A percentile compares a stretch with the other conserved stretches of the same genome.
phyloP scores from a whole-genome alignment of 1,140 invertebrate species.

The Diabrotica undecimpunctata region DNA sequence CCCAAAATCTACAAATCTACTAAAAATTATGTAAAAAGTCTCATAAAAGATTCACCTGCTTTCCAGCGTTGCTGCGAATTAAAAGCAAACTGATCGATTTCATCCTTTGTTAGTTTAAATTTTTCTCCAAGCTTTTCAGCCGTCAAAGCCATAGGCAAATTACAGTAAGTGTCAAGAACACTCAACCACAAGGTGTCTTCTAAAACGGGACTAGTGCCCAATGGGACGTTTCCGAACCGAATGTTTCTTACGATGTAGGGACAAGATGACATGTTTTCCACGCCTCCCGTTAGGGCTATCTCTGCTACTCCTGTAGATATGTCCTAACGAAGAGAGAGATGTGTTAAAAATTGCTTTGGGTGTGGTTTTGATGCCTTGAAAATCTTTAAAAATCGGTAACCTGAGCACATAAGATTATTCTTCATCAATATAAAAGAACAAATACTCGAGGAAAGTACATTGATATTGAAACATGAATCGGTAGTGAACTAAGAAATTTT shows the following conservation, averaged over 20 bases:
- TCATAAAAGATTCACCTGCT: conserved; percentile 52
- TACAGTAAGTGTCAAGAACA: conserved; percentile 84
- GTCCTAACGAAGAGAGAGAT: conserved; percentile 58
- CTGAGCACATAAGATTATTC: too few relatives aligned
- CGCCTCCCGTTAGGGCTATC: conserved; percentile 86
- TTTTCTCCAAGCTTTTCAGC: conserved; percentile 95
- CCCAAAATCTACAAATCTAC: too few relatives aligned
- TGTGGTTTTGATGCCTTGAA: too few relatives aligned
- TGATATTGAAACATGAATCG: too few relatives aligned
- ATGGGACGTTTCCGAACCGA: conserved; percentile 79
- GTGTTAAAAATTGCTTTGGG: too few relatives aligned
- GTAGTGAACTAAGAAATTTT: too few relatives aligned
- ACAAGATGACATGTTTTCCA: conserved; percentile 94
- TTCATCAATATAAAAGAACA: too few relatives aligned
- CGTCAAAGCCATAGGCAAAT: conserved; percentile 93
- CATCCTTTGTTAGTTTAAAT: conserved; percentile 79
- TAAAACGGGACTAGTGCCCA: conserved; percentile 76
- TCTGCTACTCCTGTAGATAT: conserved; percentile 82
- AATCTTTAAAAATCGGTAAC: too few relatives aligned
- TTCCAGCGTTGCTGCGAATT: conserved; percentile 82
- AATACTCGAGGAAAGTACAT: too few relatives aligned
- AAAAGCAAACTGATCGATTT: conserved; percentile 86
- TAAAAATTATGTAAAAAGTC: too few relatives aligned
- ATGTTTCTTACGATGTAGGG: conserved; percentile 85
- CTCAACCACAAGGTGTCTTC: conserved; percentile 94